Evolutionary conservation across 2,113 vertebrate genomes (phyloP).

Genomic region (Dermatemys mawii): DNA sequence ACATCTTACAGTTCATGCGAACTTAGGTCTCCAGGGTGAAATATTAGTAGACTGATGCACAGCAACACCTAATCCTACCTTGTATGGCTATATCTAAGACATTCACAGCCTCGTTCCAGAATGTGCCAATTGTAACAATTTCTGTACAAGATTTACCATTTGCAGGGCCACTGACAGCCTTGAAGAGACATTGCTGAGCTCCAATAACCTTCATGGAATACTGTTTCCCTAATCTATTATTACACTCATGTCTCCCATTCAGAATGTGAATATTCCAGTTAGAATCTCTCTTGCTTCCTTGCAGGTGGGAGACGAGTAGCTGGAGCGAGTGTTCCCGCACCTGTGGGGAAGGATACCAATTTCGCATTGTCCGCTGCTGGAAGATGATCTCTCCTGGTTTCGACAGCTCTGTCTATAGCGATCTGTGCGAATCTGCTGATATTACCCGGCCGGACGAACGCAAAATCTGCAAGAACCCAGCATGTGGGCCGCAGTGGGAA

Average conservation of each 20-base stretch:
- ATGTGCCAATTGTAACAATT: rapidly evolving
- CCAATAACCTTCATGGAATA: background rate
- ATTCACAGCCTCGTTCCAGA: background rate
- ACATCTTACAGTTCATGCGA: rapidly evolving
- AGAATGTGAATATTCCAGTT: background rate
- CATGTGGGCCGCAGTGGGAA: conserved; percentile 97
- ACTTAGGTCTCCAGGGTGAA: background rate
- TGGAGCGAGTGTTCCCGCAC: conserved; percentile 99
- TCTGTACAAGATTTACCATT: rapidly evolving
- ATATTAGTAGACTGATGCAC: background rate
- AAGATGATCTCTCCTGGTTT: conserved; percentile 97
- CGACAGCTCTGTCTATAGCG: conserved; percentile 97
- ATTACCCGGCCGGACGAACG: conserved; percentile 90
- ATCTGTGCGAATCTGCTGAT: conserved; percentile 91
- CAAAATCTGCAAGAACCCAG: conserved; percentile 91
- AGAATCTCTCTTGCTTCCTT: background rate
- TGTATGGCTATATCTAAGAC: rapidly evolving
- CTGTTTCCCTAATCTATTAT: background rate
- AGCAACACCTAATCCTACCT: background rate
- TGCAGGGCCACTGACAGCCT: background rate
- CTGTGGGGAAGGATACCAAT: conserved; percentile 94
- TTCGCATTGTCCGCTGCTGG: conserved; percentile 95
- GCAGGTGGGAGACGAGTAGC: conserved; percentile 97
- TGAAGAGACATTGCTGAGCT: background rate
- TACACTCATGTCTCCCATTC: background rate